These are phyloP conservation scores for Rhinolophus sinicus DNA, from an alignment of 2,113 vertebrate genomes.

Conservation along the genomic window DNA sequence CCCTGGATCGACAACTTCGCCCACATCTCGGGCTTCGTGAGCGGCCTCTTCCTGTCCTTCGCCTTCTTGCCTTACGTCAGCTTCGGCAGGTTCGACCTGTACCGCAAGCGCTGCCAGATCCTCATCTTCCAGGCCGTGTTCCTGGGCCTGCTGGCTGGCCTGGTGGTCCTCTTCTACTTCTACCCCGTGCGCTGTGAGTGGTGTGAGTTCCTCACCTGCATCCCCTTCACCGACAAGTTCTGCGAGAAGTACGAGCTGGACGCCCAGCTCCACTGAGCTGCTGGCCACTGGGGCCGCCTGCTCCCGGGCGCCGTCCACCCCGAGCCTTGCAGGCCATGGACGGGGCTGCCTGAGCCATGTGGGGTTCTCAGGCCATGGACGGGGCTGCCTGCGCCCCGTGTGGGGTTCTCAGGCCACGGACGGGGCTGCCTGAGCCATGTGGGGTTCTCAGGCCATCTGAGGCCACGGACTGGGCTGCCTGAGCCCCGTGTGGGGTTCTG, in stretches of 20 bases:
- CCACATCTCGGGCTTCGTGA: constrained; percentile 96
- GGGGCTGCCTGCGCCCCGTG: not conserved
- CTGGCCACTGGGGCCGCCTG: not conserved
- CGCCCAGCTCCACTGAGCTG: constrained; percentile 94
- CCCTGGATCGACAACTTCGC: constrained; percentile 99
- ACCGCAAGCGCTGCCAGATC: constrained; percentile 98
- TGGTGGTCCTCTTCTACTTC: constrained; percentile 97
- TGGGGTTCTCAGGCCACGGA: no score
- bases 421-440: no score
- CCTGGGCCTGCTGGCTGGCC: constrained; percentile 95
- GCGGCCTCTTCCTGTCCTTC: constrained; percentile 98
- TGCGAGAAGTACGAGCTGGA: constrained; percentile 99
- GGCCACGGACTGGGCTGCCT: no score
- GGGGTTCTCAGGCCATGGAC: constrained; percentile 45
- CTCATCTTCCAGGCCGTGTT: constrained; percentile 95
- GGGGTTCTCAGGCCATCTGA: no score
- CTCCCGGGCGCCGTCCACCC: constrained; percentile 61
- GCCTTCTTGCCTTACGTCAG: constrained; percentile 99
- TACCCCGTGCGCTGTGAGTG: constrained; percentile 96
- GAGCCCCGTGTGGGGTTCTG: no score
- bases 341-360: constrained; percentile 57
- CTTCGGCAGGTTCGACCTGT: constrained; percentile 97
- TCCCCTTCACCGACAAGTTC: constrained; percentile 99
- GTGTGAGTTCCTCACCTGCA: constrained; percentile 98
- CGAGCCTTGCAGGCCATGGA: not conserved